Evolutionary conservation across 2,113 vertebrate species (phyloP).

Genomic region (Stegostoma tigrinum): DNA sequence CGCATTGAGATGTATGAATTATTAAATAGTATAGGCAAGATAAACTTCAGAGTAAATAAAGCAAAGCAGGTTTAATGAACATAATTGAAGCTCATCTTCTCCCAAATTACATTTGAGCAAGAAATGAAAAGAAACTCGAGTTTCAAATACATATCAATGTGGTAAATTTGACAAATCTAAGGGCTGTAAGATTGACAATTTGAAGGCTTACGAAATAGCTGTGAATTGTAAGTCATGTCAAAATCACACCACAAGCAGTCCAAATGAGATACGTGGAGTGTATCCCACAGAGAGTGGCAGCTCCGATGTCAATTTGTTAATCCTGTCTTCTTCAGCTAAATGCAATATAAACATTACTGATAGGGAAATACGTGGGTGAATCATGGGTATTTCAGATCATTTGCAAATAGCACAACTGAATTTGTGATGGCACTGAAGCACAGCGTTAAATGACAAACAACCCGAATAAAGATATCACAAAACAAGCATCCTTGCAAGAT

Average conservation of each 20-base stretch:
- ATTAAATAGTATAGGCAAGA: not conserved
- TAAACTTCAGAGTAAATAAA: not conserved
- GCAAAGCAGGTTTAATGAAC: not conserved
- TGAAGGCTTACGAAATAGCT: not conserved
- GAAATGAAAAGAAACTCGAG: not conserved
- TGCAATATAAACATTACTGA: not conserved
- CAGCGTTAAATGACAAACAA: not conserved
- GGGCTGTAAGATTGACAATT: not conserved
- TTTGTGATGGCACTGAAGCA: not conserved
- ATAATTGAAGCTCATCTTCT: not conserved
- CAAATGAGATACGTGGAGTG: not conserved
- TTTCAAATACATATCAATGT: not conserved
- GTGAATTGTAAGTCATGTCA: not conserved
- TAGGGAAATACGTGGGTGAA: not conserved
- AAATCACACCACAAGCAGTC: not conserved
- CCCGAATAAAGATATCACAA: not conserved
- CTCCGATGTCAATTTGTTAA: not conserved
- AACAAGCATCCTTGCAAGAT: not conserved
- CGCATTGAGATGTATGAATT: not conserved
- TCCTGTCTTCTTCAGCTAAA: not conserved
- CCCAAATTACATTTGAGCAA: not conserved
- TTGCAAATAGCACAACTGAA: not conserved
- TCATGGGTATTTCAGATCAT: not conserved
- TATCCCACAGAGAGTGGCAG: not conserved
- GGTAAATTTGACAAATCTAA: not conserved